phyloP scores from a whole-genome alignment of 2,113 vertebrate species.

The Meles meles region DNA sequence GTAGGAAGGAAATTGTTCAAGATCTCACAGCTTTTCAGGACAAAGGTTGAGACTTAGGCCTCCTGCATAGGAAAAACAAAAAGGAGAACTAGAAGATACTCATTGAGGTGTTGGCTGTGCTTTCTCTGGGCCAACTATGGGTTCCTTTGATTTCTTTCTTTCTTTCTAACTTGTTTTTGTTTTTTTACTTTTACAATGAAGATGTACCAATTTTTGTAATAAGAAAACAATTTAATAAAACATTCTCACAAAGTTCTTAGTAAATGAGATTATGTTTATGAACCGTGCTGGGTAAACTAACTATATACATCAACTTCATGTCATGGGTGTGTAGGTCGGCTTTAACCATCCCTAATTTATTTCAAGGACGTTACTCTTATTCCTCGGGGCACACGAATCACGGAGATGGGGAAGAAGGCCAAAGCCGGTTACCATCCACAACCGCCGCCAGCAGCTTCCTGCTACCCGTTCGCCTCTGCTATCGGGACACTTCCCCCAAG shows the following conservation, averaged over 20 bases:
- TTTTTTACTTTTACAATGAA: neutral
- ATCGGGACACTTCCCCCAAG: neutral
- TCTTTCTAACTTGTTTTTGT: neutral
- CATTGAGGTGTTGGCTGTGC: neutral
- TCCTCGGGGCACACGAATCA: neutral
- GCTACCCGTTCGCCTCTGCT: fast-evolving
- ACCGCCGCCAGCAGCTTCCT: neutral
- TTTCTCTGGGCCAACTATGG: neutral
- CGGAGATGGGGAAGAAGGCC: neutral
- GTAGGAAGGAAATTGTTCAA: neutral
- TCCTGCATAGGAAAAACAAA: neutral
- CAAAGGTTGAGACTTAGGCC: neutral
- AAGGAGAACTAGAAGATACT: neutral
- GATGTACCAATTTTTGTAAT: slow-evolving; percentile 26
- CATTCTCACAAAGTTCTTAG: slow-evolving; percentile 13
- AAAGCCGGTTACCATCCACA: neutral
- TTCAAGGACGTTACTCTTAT: neutral
- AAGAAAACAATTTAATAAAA: slow-evolving; percentile 51
- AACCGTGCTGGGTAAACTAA: neutral
- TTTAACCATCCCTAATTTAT: neutral
- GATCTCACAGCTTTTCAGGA: neutral
- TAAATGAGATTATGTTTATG: neutral
- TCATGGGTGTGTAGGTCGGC: neutral
- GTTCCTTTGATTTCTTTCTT: neutral
- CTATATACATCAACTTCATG: neutral